These are phyloP conservation scores for Python bivittatus DNA, from an alignment of 2,113 vertebrate species.

Conservation along the genomic window DNA sequence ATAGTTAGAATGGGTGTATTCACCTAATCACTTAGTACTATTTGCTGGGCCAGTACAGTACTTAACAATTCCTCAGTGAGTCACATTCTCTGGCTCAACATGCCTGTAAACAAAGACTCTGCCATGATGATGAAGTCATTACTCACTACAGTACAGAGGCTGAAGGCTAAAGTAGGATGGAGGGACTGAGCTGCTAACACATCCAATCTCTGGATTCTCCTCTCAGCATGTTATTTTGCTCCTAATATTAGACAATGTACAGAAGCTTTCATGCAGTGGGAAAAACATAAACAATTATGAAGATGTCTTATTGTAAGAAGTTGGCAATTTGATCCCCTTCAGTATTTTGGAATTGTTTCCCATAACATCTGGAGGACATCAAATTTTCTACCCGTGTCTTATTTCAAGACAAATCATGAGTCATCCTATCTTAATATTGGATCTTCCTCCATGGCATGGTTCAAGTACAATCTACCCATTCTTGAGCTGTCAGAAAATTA, in stretches of 20 bases:
- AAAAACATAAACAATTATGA: neutral
- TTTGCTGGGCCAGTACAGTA: conserved; percentile 6
- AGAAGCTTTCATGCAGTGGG: neutral
- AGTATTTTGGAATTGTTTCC: neutral
- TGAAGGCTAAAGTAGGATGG: neutral
- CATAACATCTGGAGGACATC: neutral
- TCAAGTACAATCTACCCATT: neutral
- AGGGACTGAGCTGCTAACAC: neutral
- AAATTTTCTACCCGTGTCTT: neutral
- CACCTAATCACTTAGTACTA: neutral
- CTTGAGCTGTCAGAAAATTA: neutral
- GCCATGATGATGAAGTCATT: conserved; percentile 4
- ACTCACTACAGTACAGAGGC: neutral
- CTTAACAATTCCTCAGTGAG: neutral
- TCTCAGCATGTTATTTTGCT: neutral
- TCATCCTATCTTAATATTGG: neutral
- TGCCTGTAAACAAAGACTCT: neutral
- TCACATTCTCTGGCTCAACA: neutral
- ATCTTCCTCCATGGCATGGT: neutral
- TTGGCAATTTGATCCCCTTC: neutral
- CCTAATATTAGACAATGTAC: neutral
- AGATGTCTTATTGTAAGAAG: neutral
- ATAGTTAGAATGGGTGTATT: neutral
- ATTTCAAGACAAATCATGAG: neutral
- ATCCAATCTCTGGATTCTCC: neutral